Conservation (phyloP, 2,113 vertebrate genomes). For the Maccullochella peelii region DNA sequence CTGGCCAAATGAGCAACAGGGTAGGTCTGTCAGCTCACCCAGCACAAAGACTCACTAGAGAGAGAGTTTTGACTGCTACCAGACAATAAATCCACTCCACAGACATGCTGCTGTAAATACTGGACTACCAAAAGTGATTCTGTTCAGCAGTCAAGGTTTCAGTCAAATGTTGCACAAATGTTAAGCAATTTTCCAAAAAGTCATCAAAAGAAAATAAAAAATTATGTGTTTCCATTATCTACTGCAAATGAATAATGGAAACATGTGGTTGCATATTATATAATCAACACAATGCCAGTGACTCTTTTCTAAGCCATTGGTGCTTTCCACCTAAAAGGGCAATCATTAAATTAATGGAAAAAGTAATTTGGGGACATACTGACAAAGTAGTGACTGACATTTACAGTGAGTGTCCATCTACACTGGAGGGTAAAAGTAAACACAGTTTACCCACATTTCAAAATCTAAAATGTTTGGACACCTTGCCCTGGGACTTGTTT, state of each 20-base stretch:
- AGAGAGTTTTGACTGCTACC: slow-evolving; percentile 61
- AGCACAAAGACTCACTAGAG: slow-evolving; percentile 67
- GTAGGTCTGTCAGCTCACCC: slow-evolving; percentile 60
- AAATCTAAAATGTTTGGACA: too few species aligned
- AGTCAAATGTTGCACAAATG: slow-evolving; percentile 17
- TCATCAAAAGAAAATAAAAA: neutral
- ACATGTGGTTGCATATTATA: neutral
- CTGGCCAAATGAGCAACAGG: slow-evolving; percentile 73
- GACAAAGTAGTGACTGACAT: neutral
- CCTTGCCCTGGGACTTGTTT: too few species aligned
- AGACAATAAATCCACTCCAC: slow-evolving; percentile 47
- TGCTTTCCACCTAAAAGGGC: neutral
- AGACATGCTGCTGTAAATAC: slow-evolving; percentile 38
- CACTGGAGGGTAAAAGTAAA: too few species aligned
- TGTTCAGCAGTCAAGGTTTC: slow-evolving; percentile 3
- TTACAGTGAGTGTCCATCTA: neutral
- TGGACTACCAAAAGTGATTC: slow-evolving; percentile 4
- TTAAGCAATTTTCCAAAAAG: neutral
- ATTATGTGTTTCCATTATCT: neutral
- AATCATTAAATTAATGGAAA: neutral
- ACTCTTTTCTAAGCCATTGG: neutral
- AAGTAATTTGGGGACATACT: neutral
- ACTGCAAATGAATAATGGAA: neutral
- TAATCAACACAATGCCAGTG: neutral
- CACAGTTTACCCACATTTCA: too few species aligned